Conservation (phyloP, 2,113 vertebrate species). For the Aldabrachelys gigantea region DNA sequence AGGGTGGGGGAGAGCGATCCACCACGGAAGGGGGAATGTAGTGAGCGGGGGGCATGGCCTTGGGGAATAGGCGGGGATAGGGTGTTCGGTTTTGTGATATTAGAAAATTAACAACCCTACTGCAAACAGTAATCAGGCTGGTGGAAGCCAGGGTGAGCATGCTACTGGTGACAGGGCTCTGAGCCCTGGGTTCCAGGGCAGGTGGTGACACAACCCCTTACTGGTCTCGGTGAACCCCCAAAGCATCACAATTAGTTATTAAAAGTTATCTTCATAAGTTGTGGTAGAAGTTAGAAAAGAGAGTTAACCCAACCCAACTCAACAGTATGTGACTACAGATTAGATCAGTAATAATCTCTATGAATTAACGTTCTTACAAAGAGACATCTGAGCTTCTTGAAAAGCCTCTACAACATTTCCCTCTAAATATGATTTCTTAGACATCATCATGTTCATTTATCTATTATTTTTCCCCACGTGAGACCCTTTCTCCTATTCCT, state of each 20-base stretch:
- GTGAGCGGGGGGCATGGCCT: too few relatives aligned
- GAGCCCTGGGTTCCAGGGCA: too few relatives aligned
- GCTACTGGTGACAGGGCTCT: too few relatives aligned
- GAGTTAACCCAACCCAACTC: background rate
- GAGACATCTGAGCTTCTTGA: background rate
- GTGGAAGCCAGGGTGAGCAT: too few relatives aligned
- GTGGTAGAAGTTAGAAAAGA: background rate
- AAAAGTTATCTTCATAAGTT: background rate
- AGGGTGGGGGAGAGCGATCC: too few relatives aligned
- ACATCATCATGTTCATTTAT: background rate
- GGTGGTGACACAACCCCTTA: too few relatives aligned
- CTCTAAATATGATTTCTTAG: background rate
- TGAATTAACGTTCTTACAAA: background rate
- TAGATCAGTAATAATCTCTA: background rate
- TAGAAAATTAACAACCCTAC: too few relatives aligned
- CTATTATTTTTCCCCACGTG: background rate
- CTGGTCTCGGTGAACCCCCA: too few relatives aligned
- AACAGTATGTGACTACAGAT: background rate
- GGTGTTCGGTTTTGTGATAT: too few relatives aligned
- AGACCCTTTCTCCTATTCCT: conserved; percentile 1
- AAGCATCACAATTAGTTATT: background rate
- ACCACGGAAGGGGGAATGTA: too few relatives aligned
- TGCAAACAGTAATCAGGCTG: too few relatives aligned
- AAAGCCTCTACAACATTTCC: background rate
- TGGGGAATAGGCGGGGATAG: too few relatives aligned